phyloP scores from a whole-genome alignment of 2,797 vertebrate species.

The Balearica regulorum region DNA sequence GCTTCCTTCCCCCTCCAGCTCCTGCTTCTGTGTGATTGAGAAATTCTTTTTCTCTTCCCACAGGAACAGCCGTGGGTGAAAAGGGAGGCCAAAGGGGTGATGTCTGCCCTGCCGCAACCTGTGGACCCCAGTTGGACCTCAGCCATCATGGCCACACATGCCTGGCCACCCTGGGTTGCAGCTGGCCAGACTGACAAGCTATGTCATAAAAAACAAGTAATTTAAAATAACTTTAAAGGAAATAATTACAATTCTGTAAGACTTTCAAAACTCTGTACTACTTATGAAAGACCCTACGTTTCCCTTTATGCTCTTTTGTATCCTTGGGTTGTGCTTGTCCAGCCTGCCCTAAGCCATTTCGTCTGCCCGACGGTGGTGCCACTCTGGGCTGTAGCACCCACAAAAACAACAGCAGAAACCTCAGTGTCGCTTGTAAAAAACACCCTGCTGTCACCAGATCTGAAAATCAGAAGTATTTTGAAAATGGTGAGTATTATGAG shows the following conservation, averaged over 20 bases:
- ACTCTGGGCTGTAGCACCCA: neutral
- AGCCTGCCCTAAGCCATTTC: fast-evolving
- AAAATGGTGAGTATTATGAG: neutral
- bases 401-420: neutral
- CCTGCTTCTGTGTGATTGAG: neutral
- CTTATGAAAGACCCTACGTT: neutral
- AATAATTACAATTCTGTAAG: neutral
- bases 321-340: neutral
- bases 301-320: neutral
- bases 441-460: neutral
- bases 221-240: neutral
- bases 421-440: neutral
- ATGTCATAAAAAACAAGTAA: neutral
- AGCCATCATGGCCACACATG: fast-evolving
- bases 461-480: neutral
- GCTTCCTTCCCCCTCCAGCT: neutral
- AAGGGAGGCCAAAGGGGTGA: neutral
- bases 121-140: neutral
- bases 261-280: neutral
- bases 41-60: neutral
- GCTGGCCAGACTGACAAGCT: neutral
- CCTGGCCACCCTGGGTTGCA: neutral
- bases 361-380: neutral
- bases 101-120: neutral
- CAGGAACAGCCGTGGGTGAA: neutral